These are phyloP conservation scores for Yoshiicerus persimilis DNA, from an alignment of 1,140 invertebrate genomes.

Conservation along the genomic window DNA sequence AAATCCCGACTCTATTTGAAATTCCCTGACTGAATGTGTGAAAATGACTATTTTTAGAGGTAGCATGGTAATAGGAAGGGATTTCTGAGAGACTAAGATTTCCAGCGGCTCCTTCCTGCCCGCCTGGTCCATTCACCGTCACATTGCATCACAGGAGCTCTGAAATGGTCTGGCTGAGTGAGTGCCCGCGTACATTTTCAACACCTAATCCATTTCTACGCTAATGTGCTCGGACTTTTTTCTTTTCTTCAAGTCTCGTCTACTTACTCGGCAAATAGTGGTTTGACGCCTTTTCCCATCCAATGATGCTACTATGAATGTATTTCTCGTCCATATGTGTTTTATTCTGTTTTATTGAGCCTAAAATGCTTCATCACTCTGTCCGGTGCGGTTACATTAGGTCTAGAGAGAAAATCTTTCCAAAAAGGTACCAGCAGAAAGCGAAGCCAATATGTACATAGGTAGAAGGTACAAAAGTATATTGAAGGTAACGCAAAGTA, in stretches of 20 bases:
- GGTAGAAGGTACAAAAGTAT: too few species aligned
- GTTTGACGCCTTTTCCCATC: slow-evolving; percentile 18
- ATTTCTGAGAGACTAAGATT: not conserved
- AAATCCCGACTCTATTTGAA: not conserved
- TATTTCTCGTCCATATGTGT: not conserved
- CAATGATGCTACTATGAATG: too few species aligned
- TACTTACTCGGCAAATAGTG: not conserved
- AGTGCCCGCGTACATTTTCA: not conserved
- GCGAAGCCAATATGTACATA: not conserved
- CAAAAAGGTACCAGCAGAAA: not conserved
- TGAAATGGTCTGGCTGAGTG: not conserved
- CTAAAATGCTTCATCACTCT: slow-evolving; percentile 28
- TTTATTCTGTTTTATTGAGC: slow-evolving; percentile 11
- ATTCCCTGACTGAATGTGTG: not conserved
- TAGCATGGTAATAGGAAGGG: too few species aligned
- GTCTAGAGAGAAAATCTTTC: not conserved
- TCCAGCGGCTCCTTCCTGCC: not conserved
- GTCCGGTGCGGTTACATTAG: slow-evolving; percentile 19
- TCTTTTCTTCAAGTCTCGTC: not conserved
- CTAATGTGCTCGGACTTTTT: slow-evolving; percentile 31
- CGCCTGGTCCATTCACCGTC: not conserved
- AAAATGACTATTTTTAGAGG: slow-evolving; percentile 27
- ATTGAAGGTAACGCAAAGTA: not conserved
- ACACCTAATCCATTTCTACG: slow-evolving; percentile 37
- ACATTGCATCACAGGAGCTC: not conserved